Base-by-base conservation (phyloP, 2,113 vertebrate species). In the Cinclus cinclus region DNA sequence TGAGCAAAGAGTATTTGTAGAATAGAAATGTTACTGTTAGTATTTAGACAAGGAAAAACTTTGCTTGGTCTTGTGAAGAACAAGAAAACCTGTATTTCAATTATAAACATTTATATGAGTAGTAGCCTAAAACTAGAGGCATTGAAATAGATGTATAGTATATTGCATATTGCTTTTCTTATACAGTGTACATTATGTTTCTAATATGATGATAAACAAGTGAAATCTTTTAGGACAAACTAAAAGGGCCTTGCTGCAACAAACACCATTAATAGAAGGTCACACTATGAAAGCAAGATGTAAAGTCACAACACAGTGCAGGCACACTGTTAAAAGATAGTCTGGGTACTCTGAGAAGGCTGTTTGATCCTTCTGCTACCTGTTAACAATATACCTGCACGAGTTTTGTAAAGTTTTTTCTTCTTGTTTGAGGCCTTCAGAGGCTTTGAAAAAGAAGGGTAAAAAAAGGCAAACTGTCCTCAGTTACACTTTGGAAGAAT, bases 111-210 rank as follows among this genome's bases (percentile, higher is more conserved):
- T 78, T 90, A 95, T 94, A 74, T 87, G 76, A 91, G 86, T 90
- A 91, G 35, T 62, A 89, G 35, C 21, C 41, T 95, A 94, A 91
- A 92, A 93, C 83, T 58, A 94, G 82, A 98, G 90, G 70, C 80
- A 74, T 90, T 76, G 71, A 91, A 90, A 78, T 88, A 96, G 95
- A 94, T 93, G 82, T 74, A 46, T 41, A 96, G 47, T 91, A 92
- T 59, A 96, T 23, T 86, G 55, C 91, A 95, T 98, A 97, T 97
- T 98, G 97, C 97, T 98, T 97, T 95, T 92, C 80, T 74, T 90
- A 86, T 71, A 96, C 33, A 96, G 59, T 93, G 84, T 95, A 95
- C 53, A 47, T 92, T 85, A 86, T 80, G 79, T 76, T 89, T 95
- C 79, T 81, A 96, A 85, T 90, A 91, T 64, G 76, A 77, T 77